Base-by-base conservation (phyloP, 2,888 invertebrate species). In the Drosophila sordidapex region DNA sequence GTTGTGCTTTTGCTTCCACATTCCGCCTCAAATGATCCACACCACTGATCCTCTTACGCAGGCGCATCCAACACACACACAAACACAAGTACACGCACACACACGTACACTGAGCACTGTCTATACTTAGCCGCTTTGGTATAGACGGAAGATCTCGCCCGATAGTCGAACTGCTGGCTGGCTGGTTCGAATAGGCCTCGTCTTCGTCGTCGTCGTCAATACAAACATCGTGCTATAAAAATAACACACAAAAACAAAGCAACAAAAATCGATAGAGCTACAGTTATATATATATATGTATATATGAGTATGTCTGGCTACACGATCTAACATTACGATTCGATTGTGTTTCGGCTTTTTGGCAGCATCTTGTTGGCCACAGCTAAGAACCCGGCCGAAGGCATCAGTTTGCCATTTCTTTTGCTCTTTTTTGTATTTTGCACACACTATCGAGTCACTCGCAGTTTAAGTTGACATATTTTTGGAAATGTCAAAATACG, bases 401-500 rank as follows among this genome's bases (percentile, higher is more conserved):
- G 79, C 89, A 84, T 89, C 74, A 70, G 76, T 57, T 89, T 76
- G 85, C 70, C 73, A 82, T 74, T 78, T 83, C 75, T 69, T 67
- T 48, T 65, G 51, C 43, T 61, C 21, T 48, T 56, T 43, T 58
- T 36, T 13, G 4, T 36, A 48, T 10, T 13, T 36, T 35, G 18
- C 57, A 52, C 83, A 81, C 88, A 72, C 78, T 71, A 71, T 58
- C 70, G 54, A 61, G 40, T 63, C 66, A 60, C 54, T 71, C 48
- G 69, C 48, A 46, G 58, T 72, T 79, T 57, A 68, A 66, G 71
- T 83, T 88, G 86, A 90, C 89, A 87, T 90, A 87, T 87, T 88
- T 87, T 87, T 86, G 88, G 90, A 87, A 83, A 81, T 90, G 90
- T 87, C 89, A 90, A 90, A 87, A 90, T 73, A 69, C 70, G 51